These are phyloP conservation scores for Elgaria multicarinata DNA, from an alignment of 2,113 vertebrate genomes.

Conservation along the genomic window DNA sequence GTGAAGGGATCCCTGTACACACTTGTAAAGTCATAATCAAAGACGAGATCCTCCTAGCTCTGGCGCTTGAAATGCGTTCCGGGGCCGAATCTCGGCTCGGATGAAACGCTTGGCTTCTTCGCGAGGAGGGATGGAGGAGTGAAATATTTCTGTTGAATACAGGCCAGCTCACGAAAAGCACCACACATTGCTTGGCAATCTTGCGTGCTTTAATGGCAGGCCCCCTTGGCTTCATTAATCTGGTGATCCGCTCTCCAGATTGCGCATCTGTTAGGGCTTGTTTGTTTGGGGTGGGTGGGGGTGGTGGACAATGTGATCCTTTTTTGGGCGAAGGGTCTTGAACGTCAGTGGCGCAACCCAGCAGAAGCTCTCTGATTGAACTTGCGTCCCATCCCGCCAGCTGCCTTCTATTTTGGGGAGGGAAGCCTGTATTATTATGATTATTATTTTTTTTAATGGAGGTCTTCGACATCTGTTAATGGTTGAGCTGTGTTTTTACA, in stretches of 20 bases:
- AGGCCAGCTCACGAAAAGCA: too few relatives aligned
- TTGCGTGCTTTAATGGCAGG: not conserved
- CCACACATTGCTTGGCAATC: not conserved
- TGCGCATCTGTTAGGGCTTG: not conserved
- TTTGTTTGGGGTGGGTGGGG: conserved; percentile 8
- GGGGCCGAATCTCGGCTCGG: not conserved
- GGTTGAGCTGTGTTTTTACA: conserved; percentile 18
- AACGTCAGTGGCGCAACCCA: not conserved
- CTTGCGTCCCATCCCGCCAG: not conserved
- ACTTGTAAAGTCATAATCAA: not conserved
- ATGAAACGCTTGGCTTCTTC: not conserved
- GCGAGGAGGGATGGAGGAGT: too few relatives aligned
- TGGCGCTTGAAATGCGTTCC: not conserved
- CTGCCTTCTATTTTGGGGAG: conserved; percentile 24
- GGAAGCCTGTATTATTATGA: not conserved
- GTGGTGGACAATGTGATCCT: not conserved
- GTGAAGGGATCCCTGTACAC: not conserved
- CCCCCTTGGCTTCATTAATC: not conserved
- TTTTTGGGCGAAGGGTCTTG: not conserved
- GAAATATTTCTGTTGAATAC: not conserved
- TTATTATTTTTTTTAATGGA: not conserved
- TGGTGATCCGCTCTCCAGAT: not conserved
- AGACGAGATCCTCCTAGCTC: not conserved
- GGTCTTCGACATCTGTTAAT: conserved; percentile 9
- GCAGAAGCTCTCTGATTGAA: conserved; percentile 9